Conservation (phyloP, 2,888 invertebrate genomes). For the Orthosia incerta region DNA sequence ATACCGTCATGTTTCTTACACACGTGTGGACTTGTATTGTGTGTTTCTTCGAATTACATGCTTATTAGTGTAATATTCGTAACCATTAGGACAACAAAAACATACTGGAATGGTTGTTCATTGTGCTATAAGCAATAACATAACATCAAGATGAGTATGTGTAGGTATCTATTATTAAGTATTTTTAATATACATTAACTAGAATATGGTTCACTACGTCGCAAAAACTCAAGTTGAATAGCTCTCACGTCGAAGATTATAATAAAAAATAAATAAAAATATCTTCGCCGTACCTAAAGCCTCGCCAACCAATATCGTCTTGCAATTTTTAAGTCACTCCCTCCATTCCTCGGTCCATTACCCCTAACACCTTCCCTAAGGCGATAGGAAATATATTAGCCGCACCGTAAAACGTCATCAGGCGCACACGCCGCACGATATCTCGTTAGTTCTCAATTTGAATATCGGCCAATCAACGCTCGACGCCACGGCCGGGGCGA, state of each 20-base stretch:
- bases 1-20: conserved; percentile 27
- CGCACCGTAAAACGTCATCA: conserved; percentile 83
- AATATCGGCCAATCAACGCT: conserved; percentile 90
- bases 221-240: not conserved
- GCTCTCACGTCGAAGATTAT: not conserved
- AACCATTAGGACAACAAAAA: conserved; percentile 10
- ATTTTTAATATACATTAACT: not conserved
- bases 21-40: conserved; percentile 6
- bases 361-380: conserved; percentile 75
- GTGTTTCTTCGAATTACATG: conserved; percentile 11
- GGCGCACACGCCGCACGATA: conserved; percentile 81
- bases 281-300: conserved; percentile 53
- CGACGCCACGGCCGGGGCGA: conserved; percentile 78
- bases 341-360: conserved; percentile 85
- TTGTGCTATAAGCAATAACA: not conserved
- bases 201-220: not conserved
- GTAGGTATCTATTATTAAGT: not conserved
- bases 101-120: not conserved
- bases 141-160: not conserved
- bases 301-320: conserved; percentile 64
- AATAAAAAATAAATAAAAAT: conserved; percentile 40
- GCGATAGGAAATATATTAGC: conserved; percentile 88
- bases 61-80: not conserved
- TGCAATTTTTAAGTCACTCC: conserved; percentile 77
- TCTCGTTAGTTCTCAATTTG: conserved; percentile 87